Percentiles rank a stretch among this genome's conserved stretches.
phyloP scores from a whole-genome alignment of 2,797 vertebrate genomes.

The Vipera latastei region DNA sequence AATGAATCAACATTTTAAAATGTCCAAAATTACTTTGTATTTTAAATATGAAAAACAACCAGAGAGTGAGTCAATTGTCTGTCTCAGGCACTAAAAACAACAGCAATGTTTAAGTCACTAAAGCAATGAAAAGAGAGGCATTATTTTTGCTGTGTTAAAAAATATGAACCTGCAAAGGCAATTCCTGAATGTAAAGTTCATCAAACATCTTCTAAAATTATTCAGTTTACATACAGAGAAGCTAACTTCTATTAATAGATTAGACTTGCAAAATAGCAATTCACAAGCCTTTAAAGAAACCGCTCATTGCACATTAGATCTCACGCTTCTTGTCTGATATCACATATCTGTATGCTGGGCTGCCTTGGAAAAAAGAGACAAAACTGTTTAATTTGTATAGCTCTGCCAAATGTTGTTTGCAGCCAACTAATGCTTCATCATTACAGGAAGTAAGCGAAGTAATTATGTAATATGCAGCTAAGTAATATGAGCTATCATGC shows the following conservation, averaged over 20 bases:
- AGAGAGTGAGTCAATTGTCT: neutral
- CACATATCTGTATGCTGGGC: neutral
- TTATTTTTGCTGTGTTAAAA: neutral
- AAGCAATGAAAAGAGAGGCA: neutral
- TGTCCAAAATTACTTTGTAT: neutral
- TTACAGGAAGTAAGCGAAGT: constrained; percentile 55
- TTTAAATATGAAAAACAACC: neutral
- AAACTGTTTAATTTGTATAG: constrained; percentile 18
- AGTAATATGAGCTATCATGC: constrained; percentile 53
- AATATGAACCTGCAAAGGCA: neutral
- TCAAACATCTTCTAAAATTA: constrained; percentile 67
- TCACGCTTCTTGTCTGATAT: constrained; percentile 1
- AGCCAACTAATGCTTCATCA: constrained; percentile 1
- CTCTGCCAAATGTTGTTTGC: neutral
- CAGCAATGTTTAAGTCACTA: neutral
- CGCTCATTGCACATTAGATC: constrained; percentile 53
- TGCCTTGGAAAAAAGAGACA: neutral
- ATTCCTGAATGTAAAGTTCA: constrained; percentile 54
- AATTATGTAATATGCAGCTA: constrained; percentile 60
- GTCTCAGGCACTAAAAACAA: neutral
- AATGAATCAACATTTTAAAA: constrained; percentile 3
- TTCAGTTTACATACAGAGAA: constrained; percentile 68
- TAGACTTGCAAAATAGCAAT: constrained; percentile 63
- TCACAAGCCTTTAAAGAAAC: constrained; percentile 67
- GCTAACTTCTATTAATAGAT: constrained; percentile 61